Conservation (phyloP, 2,797 vertebrate species). For the Amniataba percoides region DNA sequence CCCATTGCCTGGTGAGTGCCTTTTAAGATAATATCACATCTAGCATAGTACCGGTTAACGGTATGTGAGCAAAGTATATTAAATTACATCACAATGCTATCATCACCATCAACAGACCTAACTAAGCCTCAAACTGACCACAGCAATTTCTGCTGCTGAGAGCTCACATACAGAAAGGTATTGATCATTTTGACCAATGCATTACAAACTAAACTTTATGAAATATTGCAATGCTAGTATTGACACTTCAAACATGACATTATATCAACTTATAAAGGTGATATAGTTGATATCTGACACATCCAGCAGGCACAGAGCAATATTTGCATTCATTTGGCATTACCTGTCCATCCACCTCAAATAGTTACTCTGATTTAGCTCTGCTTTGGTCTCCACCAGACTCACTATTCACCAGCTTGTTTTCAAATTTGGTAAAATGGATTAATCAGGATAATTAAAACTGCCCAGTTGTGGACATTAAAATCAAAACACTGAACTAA, state of each 20-base stretch:
- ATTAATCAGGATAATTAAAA: background rate
- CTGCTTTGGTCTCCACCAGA: background rate
- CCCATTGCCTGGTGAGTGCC: background rate
- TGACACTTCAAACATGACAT: background rate
- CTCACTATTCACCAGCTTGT: background rate
- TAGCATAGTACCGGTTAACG: background rate
- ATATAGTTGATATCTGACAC: background rate
- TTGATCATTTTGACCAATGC: background rate
- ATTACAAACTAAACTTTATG: background rate
- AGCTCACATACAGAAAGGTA: background rate
- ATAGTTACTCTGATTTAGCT: background rate
- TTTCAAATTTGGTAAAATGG: background rate
- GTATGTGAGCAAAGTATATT: constrained; percentile 17
- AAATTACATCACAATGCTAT: constrained; percentile 5
- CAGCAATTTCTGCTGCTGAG: background rate
- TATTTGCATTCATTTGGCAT: background rate
- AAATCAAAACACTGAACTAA: constrained; percentile 3
- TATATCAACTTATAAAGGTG: background rate
- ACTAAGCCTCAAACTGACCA: constrained; percentile 11
- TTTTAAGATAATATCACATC: background rate
- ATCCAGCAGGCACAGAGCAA: background rate
- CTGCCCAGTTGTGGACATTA: background rate
- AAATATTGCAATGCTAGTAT: background rate
- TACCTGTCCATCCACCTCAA: background rate
- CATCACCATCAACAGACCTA: constrained; percentile 1